A percentile compares a stretch with the other conserved stretches of the same genome.
Conservation (phyloP, 2,113 vertebrate genomes). For the Silurus asotus region DNA sequence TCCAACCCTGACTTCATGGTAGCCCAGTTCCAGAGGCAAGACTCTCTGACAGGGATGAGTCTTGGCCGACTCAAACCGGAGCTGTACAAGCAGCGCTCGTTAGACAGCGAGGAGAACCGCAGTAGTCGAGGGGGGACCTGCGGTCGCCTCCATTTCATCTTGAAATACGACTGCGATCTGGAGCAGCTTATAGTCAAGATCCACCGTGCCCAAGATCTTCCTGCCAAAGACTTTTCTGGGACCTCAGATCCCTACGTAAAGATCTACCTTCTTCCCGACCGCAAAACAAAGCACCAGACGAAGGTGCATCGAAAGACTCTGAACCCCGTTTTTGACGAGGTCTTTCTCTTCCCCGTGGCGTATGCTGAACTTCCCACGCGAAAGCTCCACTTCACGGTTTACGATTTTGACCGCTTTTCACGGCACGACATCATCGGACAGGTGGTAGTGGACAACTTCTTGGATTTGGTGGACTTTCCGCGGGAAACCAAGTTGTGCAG, state of each 20-base stretch:
- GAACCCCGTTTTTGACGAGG: constrained; percentile 96
- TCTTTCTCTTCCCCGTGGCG: constrained; percentile 95
- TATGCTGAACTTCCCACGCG: constrained; percentile 91
- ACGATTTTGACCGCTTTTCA: constrained; percentile 98
- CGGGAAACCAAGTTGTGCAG: constrained; percentile 93
- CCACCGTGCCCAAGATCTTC: constrained; percentile 92
- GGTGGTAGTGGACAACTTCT: constrained; percentile 97
- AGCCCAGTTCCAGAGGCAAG: constrained; percentile 95
- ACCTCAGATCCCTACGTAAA: constrained; percentile 98
- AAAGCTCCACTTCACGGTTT: constrained; percentile 97
- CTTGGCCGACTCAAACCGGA: constrained; percentile 92
- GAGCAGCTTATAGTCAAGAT: constrained; percentile 99
- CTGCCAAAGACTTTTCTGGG: constrained; percentile 97
- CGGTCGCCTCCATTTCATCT: constrained; percentile 90
- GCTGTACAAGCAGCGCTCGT: constrained; percentile 93
- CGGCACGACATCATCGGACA: constrained; percentile 97
- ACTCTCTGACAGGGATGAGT: constrained; percentile 89
- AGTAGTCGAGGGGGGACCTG: constrained; percentile 81
- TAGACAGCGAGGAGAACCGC: constrained; percentile 84
- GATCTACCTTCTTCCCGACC: constrained; percentile 95
- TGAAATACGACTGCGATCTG: constrained; percentile 94
- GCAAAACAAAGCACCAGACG: constrained; percentile 98
- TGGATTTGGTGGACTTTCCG: constrained; percentile 97
- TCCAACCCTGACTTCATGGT: constrained; percentile 97
- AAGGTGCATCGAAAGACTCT: constrained; percentile 98